phyloP scores from a whole-genome alignment of 1,140 invertebrate genomes.

The Acromyrmex heyeri region DNA sequence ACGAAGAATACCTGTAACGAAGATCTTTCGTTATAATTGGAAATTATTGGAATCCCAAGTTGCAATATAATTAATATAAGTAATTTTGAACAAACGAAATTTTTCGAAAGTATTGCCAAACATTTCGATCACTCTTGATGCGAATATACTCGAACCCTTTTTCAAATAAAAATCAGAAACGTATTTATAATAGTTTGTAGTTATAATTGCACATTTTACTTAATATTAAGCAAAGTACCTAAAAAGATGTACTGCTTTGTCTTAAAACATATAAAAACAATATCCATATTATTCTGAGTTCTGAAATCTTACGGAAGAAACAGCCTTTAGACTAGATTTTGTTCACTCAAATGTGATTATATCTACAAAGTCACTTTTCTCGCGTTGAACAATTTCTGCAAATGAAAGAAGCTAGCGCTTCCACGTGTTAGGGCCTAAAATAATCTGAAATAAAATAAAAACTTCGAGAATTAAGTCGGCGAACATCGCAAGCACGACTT shows the following conservation, averaged over 20 bases:
- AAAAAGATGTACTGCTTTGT: conserved; percentile 9
- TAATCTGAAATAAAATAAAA: conserved; percentile 36
- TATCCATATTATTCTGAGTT: conserved; percentile 28
- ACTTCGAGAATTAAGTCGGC: not conserved
- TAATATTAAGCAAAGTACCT: conserved; percentile 16
- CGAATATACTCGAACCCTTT: not conserved
- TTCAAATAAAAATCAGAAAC: not conserved
- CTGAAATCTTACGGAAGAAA: conserved; percentile 58
- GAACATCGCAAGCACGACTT: conserved; percentile 25
- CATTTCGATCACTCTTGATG: conserved; percentile 22
- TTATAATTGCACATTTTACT: conserved; percentile 41
- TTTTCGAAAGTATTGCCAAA: not conserved
- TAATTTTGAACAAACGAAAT: not conserved
- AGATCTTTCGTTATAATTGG: not conserved
- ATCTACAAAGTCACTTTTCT: conserved; percentile 11
- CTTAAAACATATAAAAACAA: conserved; percentile 34
- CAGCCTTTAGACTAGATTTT: conserved; percentile 75
- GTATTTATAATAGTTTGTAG: not conserved
- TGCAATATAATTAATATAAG: not conserved
- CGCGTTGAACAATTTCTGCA: conserved; percentile 1
- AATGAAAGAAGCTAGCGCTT: conserved; percentile 35
- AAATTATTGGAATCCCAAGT: not conserved
- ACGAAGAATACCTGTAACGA: conserved; percentile 1
- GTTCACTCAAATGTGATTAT: conserved; percentile 52
- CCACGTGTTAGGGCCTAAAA: not conserved